Evolutionary conservation across 1,140 invertebrate genomes (phyloP).

Genomic region (Zaprionus camerounensis): DNA sequence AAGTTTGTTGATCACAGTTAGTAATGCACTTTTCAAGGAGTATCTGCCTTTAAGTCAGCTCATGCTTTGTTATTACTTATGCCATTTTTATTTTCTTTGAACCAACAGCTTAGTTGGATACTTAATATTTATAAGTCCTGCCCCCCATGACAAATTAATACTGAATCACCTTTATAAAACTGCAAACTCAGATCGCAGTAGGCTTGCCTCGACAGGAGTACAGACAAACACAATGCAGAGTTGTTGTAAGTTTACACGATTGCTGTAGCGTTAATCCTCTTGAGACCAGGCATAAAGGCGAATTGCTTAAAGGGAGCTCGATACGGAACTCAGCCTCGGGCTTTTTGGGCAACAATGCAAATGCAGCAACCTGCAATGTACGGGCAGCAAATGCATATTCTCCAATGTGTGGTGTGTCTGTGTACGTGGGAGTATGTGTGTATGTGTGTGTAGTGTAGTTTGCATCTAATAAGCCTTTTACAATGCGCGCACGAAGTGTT

Average conservation of each 20-base stretch:
- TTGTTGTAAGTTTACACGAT: conserved; percentile 34
- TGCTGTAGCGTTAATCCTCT: conserved; percentile 32
- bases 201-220: conserved; percentile 2
- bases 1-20: too few species aligned
- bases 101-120: background rate
- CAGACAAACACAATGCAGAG: conserved; percentile 8
- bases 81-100: background rate
- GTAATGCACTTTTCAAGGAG: background rate
- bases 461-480: conserved; percentile 76
- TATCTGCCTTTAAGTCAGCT: background rate
- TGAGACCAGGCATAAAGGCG: conserved; percentile 24
- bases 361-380: conserved; percentile 36
- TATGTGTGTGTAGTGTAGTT: conserved; percentile 34
- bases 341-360: conserved; percentile 44
- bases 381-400: conserved; percentile 5
- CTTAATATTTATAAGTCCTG: conserved; percentile 17
- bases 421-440: conserved; percentile 9
- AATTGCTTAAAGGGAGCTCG: conserved; percentile 17
- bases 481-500: conserved; percentile 60
- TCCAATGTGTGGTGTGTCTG: background rate
- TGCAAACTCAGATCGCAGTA: background rate
- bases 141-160: conserved; percentile 31
- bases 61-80: conserved; percentile 3
- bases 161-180: background rate
- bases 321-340: conserved; percentile 5